Conservation (phyloP, 2,888 invertebrate genomes). For the Dasypogon diadema region DNA sequence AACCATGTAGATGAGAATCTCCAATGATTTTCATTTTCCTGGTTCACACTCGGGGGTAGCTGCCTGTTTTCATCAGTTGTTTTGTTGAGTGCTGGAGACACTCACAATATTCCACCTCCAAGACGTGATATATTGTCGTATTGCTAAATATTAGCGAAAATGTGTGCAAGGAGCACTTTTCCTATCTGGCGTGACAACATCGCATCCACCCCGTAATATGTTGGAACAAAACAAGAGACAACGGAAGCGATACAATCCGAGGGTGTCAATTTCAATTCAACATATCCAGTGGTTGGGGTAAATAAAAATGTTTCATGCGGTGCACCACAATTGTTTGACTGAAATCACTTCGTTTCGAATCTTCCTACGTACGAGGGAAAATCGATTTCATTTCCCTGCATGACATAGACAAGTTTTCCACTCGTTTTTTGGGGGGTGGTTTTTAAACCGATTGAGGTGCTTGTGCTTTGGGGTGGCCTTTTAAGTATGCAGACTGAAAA, state of each 20-base stretch:
- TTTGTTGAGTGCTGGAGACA: neutral
- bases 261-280: slow-evolving; percentile 48
- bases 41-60: neutral
- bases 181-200: neutral
- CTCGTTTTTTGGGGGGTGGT: slow-evolving; percentile 13
- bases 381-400: slow-evolving; percentile 43
- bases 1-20: neutral
- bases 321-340: slow-evolving; percentile 42
- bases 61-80: slow-evolving; percentile 9
- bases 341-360: slow-evolving; percentile 19
- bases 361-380: neutral
- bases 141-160: slow-evolving; percentile 23
- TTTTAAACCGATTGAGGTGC: neutral
- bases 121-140: slow-evolving; percentile 29
- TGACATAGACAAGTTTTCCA: slow-evolving; percentile 32
- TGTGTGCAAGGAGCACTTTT: slow-evolving; percentile 1
- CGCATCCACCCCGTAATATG: neutral
- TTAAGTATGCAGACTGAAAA: neutral
- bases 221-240: slow-evolving; percentile 19
- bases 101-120: slow-evolving; percentile 1
- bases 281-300: slow-evolving; percentile 21
- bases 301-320: slow-evolving; percentile 40
- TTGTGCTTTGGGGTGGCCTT: slow-evolving; percentile 2
- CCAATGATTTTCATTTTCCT: neutral
- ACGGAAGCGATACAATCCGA: neutral